Conservation (phyloP, 1,140 invertebrate genomes). For the Lepidurus packardi region DNA sequence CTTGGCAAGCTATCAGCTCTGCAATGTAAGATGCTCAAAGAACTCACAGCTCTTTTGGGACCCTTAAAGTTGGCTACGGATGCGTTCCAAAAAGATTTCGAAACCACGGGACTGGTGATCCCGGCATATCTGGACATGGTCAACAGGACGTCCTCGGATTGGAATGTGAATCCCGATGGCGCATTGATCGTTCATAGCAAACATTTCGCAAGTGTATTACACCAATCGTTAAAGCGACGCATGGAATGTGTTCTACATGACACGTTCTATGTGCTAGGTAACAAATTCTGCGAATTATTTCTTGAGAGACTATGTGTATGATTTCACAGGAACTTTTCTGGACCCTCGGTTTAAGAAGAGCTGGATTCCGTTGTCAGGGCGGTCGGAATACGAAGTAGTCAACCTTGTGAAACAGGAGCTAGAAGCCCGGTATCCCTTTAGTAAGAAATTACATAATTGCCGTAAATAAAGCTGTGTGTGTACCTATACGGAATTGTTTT, state of each 20-base stretch:
- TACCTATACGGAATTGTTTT: too few relatives aligned
- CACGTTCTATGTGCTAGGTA: conserved; percentile 3
- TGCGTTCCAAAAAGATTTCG: conserved; percentile 25
- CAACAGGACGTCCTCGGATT: too few relatives aligned
- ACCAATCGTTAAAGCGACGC: neutral
- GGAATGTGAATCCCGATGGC: too few relatives aligned
- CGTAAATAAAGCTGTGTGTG: too few relatives aligned
- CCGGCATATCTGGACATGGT: conserved; percentile 25
- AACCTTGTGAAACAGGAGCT: too few relatives aligned
- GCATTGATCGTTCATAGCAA: neutral
- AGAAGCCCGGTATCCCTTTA: too few relatives aligned
- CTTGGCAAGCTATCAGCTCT: neutral
- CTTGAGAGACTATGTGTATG: too few relatives aligned
- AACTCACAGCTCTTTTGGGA: neutral
- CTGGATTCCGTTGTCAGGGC: too few relatives aligned
- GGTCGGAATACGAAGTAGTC: too few relatives aligned
- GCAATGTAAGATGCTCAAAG: conserved; percentile 11
- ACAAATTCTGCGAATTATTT: neutral
- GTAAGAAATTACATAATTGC: too few relatives aligned
- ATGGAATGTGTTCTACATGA: neutral
- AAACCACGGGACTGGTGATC: conserved; percentile 22
- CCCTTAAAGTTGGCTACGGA: conserved; percentile 27
- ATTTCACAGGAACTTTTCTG: too few relatives aligned
- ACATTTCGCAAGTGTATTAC: neutral
- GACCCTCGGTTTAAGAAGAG: too few relatives aligned